Conservation (phyloP, 2,888 invertebrate species). For the Unio pictorum region DNA sequence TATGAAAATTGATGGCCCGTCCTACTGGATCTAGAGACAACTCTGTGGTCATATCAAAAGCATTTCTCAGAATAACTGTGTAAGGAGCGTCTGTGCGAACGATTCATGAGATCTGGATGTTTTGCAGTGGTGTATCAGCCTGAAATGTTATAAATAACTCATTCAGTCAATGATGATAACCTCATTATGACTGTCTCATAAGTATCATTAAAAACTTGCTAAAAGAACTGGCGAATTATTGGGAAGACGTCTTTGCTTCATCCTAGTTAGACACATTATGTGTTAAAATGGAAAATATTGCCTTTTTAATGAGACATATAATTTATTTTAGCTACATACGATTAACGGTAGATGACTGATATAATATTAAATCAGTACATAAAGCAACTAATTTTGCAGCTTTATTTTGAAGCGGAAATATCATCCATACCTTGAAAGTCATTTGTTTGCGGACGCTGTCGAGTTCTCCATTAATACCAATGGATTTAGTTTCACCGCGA, state of each 20-base stretch:
- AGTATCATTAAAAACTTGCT: background rate
- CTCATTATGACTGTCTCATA: background rate
- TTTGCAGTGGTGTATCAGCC: slow-evolving; percentile 47
- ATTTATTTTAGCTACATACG: too few species aligned
- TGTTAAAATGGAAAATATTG: too few species aligned
- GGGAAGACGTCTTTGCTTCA: too few species aligned
- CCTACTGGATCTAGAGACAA: too few species aligned
- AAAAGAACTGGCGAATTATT: too few species aligned
- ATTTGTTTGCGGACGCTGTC: slow-evolving; percentile 37
- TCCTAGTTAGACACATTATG: too few species aligned
- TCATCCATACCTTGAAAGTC: slow-evolving; percentile 36
- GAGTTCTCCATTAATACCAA: slow-evolving; percentile 42
- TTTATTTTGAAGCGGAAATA: background rate
- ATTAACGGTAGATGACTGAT: too few species aligned
- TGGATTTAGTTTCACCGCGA: slow-evolving; percentile 34
- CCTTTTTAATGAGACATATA: too few species aligned
- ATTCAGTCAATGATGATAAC: too few species aligned
- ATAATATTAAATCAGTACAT: too few species aligned
- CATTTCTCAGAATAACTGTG: slow-evolving; percentile 27
- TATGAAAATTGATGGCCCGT: too few species aligned
- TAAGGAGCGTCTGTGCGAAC: slow-evolving; percentile 31
- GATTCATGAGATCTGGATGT: slow-evolving; percentile 38
- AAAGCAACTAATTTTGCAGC: background rate
- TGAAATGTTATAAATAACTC: slow-evolving; percentile 9
- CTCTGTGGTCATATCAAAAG: slow-evolving; percentile 18